Evolutionary conservation across 2,113 vertebrate species (phyloP).

Genomic region (Anhinga rufa): DNA sequence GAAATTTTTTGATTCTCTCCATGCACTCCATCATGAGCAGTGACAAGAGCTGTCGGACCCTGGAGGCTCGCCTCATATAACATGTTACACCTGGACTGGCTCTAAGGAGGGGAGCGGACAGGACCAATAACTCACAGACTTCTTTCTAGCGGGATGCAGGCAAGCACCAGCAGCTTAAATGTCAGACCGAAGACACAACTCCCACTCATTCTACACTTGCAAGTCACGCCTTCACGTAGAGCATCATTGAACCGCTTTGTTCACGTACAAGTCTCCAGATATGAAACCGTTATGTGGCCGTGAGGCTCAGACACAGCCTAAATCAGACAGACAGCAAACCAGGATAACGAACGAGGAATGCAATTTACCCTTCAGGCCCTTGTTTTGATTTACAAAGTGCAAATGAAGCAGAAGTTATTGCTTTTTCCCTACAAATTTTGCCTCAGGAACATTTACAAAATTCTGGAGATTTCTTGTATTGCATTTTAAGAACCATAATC

Average conservation of each 20-base stretch:
- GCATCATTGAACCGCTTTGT: neutral
- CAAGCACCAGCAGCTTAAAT: neutral
- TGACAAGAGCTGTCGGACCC: neutral
- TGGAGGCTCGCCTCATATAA: neutral
- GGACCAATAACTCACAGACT: neutral
- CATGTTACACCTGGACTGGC: neutral
- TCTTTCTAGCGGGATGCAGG: neutral
- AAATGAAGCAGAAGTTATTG: neutral
- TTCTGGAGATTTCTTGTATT: neutral
- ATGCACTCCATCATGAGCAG: neutral
- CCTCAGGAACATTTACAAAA: neutral
- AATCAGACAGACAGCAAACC: neutral
- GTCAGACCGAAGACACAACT: neutral
- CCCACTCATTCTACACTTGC: accelerated
- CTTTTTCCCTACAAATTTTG: neutral
- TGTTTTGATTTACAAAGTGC: neutral
- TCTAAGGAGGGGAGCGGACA: neutral
- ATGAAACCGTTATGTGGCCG: accelerated
- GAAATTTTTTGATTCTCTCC: neutral
- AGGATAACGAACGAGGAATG: neutral
- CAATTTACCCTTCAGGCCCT: neutral
- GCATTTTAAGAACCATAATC: neutral
- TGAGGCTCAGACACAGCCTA: neutral
- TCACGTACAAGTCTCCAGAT: neutral
- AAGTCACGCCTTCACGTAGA: neutral